Evolutionary conservation across 1,140 invertebrate species (phyloP), one percentile per base, ranked within the genome.

Genomic region (Cherax quadricarinatus): DNA sequence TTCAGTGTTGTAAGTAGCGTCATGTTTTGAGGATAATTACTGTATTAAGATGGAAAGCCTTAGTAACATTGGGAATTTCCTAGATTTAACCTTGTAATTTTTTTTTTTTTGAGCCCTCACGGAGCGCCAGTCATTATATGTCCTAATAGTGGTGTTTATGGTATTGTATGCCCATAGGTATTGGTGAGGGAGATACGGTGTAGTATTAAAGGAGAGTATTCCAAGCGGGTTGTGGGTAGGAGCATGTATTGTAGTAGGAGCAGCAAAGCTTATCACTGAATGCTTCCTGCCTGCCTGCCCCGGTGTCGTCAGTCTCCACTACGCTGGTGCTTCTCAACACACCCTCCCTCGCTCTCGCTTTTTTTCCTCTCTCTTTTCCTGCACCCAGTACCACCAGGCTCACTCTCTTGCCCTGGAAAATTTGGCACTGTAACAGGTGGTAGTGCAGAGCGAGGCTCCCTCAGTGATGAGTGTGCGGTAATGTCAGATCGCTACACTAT

Each of bases 391-490:
- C 70, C 70, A 75, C 70, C 70, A 75, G 70, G 70, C 70, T n/a
- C n/a, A 75, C 70, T n/a, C 70, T 30, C 24, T n/a, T 30, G 70
- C n/a, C 70, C 70, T 75, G 70, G 70, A n/a, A 75, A 30, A 75
- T 75, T 75, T 75, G 70, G 70, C 70, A 30, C n/a, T 75, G 70
- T 75, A 75, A 75, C 70, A 75, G 70, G 70, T 75, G 70, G 70
- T 75, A 75, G 70, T 75, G 70, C 6, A 75, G 70, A 7, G n/a
- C 70, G 70, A 75, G 70, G 70, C 70, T n/a, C 21, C n/a, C 6
- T 9, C 16, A 75, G 70, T 5, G 70, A 75, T 75, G 70, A n/a
- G 21, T 30, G 70, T 75, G 70, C 70, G 70, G 70, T 75, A 21
- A 30, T 30, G 70, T 1, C 24, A 9, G n/a, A 9, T 30, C 7